Conservation (phyloP, 2,797 vertebrate species). For the Gallinago stenura region DNA sequence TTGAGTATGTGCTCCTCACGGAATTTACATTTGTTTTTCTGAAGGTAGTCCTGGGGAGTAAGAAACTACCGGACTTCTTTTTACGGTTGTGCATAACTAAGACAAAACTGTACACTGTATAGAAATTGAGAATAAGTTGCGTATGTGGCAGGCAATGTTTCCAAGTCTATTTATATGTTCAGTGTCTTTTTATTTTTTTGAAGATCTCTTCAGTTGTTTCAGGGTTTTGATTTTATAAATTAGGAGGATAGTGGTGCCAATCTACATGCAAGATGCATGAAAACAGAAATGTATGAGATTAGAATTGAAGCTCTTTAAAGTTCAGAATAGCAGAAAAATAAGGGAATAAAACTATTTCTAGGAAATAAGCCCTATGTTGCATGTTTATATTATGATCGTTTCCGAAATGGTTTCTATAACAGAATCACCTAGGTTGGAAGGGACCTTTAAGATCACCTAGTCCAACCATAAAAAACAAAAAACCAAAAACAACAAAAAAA, state of each 20-base stretch:
- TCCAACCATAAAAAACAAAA: too few species aligned
- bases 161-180: background rate
- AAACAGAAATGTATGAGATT: background rate
- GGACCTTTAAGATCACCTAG: too few species aligned
- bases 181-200: background rate
- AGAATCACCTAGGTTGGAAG: too few species aligned
- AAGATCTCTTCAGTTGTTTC: background rate
- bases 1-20: background rate
- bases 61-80: background rate
- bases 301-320: background rate
- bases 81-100: rapidly evolving
- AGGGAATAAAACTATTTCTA: background rate
- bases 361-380: background rate
- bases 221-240: background rate
- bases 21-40: background rate
- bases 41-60: background rate
- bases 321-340: background rate
- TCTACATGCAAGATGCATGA: background rate
- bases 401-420: background rate
- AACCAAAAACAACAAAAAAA: too few species aligned
- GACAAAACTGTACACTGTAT: background rate
- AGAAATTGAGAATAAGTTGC: background rate
- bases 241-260: background rate
- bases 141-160: background rate
- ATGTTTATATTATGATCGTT: background rate